These are phyloP conservation scores for Fopius arisanus DNA, from an alignment of 1,140 invertebrate species.

Conservation along the genomic window DNA sequence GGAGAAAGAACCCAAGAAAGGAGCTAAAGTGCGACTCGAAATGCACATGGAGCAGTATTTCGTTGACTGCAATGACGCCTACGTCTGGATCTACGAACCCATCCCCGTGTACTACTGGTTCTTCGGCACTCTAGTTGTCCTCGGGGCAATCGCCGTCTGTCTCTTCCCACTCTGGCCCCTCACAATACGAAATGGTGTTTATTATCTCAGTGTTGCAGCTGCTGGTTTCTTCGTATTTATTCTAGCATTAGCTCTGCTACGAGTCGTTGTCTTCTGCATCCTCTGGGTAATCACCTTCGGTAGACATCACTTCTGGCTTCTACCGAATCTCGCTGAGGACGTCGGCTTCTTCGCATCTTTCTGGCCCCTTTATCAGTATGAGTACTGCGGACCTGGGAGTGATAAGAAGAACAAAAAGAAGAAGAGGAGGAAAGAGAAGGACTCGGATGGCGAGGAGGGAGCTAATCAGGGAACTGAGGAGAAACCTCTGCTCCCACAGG, in stretches of 20 bases:
- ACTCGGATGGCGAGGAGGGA: constrained; percentile 73
- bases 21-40: constrained; percentile 78
- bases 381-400: constrained; percentile 73
- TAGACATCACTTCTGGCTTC: constrained; percentile 93
- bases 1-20: constrained; percentile 49
- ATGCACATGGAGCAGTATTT: constrained; percentile 97
- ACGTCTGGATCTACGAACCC: constrained; percentile 99
- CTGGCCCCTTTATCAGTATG: constrained; percentile 94
- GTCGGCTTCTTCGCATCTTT: constrained; percentile 99
- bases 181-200: constrained; percentile 91
- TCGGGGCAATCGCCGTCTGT: constrained; percentile 95
- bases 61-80: constrained; percentile 92
- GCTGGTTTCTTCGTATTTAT: constrained; percentile 95
- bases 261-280: constrained; percentile 89
- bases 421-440: constrained; percentile 78
- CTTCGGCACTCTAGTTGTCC: constrained; percentile 88
- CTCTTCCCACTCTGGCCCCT: constrained; percentile 98
- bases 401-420: constrained; percentile 77
- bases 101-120: constrained; percentile 97
- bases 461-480: constrained; percentile 34
- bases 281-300: constrained; percentile 91
- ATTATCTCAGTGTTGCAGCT: constrained; percentile 94
- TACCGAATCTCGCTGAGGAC: constrained; percentile 98
- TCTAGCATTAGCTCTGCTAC: constrained; percentile 85
- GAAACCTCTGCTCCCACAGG: constrained; percentile 44